These are phyloP conservation scores for Battus philenor DNA, from an alignment of 1,140 invertebrate genomes.

Conservation along the genomic window DNA sequence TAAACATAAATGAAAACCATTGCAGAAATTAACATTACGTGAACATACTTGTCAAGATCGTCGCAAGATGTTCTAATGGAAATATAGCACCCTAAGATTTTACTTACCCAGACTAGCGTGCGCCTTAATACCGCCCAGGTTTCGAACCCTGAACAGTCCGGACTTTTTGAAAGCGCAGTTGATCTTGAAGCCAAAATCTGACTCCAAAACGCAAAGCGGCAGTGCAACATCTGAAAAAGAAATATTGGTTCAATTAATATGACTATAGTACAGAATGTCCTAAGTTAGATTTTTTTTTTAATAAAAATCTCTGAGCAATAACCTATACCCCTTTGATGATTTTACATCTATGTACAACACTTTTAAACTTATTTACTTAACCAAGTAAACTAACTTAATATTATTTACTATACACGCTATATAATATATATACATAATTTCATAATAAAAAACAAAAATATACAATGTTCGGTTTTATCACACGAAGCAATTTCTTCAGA, in stretches of 20 bases:
- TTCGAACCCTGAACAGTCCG: constrained; percentile 90
- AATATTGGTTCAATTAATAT: too few relatives aligned
- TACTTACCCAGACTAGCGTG: constrained; percentile 89
- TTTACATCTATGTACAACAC: background rate
- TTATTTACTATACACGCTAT: too few relatives aligned
- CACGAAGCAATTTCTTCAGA: too few relatives aligned
- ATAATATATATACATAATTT: too few relatives aligned
- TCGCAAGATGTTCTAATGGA: too few relatives aligned
- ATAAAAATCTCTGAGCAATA: background rate
- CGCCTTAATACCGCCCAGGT: constrained; percentile 91
- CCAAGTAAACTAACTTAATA: background rate
- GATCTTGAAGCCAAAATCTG: constrained; percentile 90
- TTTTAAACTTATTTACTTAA: background rate
- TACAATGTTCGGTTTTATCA: too few relatives aligned
- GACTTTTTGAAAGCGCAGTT: constrained; percentile 95
- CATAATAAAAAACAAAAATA: too few relatives aligned
- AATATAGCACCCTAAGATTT: too few relatives aligned
- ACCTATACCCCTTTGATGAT: background rate
- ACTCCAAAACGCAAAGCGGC: constrained; percentile 89
- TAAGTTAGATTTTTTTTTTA: background rate
- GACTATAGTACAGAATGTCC: too few relatives aligned
- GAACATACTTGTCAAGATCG: too few relatives aligned
- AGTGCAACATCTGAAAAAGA: constrained; percentile 76
- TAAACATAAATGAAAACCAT: too few relatives aligned
- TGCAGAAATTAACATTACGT: too few relatives aligned